These are phyloP conservation scores for Bedellia somnulentella DNA, from an alignment of 2,888 invertebrate genomes.

Conservation along the genomic window DNA sequence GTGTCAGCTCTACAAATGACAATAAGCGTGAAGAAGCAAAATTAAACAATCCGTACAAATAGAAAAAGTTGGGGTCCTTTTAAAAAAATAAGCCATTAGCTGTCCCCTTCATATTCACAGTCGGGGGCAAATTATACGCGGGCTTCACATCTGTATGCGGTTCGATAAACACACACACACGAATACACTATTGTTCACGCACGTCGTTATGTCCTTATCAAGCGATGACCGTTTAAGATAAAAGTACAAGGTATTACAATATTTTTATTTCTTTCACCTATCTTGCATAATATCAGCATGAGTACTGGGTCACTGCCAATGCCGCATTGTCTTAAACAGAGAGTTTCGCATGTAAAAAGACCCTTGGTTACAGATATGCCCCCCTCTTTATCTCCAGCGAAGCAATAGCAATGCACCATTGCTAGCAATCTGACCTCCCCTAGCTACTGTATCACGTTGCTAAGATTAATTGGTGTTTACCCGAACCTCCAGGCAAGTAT, in stretches of 20 bases:
- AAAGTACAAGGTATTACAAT: conserved; percentile 2
- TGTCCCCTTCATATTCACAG: conserved; percentile 6
- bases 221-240: conserved; percentile 6
- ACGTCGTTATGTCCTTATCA: conserved; percentile 1
- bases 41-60: conserved; percentile 24
- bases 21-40: conserved; percentile 34
- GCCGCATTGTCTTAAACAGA: background rate
- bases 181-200: background rate
- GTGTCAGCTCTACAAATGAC: conserved; percentile 37
- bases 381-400: conserved; percentile 26
- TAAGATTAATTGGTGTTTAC: conserved; percentile 56
- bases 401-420: conserved; percentile 47
- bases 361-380: too few species aligned
- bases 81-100: conserved; percentile 18
- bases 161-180: conserved; percentile 1
- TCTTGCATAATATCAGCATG: conserved; percentile 2
- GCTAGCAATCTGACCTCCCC: conserved; percentile 35
- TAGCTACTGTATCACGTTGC: conserved; percentile 41
- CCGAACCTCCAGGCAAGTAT: conserved; percentile 35
- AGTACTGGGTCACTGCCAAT: conserved; percentile 5
- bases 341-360: too few species aligned
- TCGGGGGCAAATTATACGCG: conserved; percentile 4
- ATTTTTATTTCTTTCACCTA: conserved; percentile 3
- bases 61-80: conserved; percentile 12
- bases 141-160: conserved; percentile 4